These are phyloP conservation scores for Capreolus pygargus DNA, from an alignment of 2,113 vertebrate species.

Conservation along the genomic window DNA sequence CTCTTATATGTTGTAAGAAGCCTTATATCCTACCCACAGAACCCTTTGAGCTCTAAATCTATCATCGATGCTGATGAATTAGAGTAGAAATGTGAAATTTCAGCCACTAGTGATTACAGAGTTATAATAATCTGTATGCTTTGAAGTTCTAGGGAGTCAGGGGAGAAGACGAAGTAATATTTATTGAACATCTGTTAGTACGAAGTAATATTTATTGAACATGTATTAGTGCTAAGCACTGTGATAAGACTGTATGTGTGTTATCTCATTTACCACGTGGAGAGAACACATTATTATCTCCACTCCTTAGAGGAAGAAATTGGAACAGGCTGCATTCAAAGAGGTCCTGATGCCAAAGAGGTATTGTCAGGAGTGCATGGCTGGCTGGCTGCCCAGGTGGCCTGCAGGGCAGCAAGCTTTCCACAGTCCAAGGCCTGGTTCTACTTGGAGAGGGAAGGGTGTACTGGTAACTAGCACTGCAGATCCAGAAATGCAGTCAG, in stretches of 20 bases:
- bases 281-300: not conserved
- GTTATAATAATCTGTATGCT: not conserved
- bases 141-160: not conserved
- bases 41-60: not conserved
- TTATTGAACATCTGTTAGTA: constrained; percentile 8
- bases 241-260: not conserved
- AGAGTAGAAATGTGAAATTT: not conserved
- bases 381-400: constrained; percentile 28
- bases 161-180: not conserved
- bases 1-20: not conserved
- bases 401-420: not conserved
- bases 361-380: not conserved
- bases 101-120: not conserved
- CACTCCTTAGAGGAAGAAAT: not conserved
- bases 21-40: not conserved
- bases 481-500: not conserved
- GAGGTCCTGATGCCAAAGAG: not conserved
- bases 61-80: not conserved
- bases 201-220: not conserved
- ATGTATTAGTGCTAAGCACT: not conserved
- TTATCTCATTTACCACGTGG: constrained; percentile 7
- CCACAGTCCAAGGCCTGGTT: not conserved
- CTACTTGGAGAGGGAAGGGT: not conserved
- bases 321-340: constrained; percentile 23
- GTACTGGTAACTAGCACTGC: not conserved